Percentiles rank a stretch among this genome's conserved stretches.
phyloP scores from a whole-genome alignment of 2,113 vertebrate species.

The Plestiodon gilberti region DNA sequence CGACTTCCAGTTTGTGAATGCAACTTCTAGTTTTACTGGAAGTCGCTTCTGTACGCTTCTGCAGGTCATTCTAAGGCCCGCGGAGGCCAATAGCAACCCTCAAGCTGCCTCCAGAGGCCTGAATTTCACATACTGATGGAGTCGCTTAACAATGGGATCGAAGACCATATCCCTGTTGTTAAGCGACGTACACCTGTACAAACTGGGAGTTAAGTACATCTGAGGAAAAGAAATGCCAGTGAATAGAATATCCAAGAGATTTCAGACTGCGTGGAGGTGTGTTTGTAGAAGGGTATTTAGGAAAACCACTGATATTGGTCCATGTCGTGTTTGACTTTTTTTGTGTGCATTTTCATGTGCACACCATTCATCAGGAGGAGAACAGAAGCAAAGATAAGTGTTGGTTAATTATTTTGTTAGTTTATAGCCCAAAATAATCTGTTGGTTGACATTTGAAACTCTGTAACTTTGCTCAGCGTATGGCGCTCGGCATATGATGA shows the following conservation, averaged over 20 bases:
- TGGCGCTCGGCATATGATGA: constrained; percentile 7
- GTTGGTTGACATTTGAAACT: background rate
- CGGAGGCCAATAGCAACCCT: too few relatives aligned
- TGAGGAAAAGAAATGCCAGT: background rate
- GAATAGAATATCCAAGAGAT: background rate
- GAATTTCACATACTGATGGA: too few relatives aligned
- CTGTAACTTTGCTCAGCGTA: background rate
- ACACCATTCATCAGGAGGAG: background rate
- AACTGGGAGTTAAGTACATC: background rate
- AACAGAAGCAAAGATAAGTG: background rate
- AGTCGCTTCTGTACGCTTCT: too few relatives aligned
- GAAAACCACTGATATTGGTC: background rate
- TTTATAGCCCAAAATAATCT: background rate
- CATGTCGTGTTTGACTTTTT: background rate
- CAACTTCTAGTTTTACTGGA: too few relatives aligned
- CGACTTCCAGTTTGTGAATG: too few relatives aligned
- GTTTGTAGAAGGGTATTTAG: background rate
- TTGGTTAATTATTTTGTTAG: background rate
- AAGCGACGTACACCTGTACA: too few relatives aligned
- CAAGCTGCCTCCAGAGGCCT: too few relatives aligned
- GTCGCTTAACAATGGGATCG: too few relatives aligned
- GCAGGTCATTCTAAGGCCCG: too few relatives aligned
- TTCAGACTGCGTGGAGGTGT: background rate
- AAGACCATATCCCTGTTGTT: too few relatives aligned
- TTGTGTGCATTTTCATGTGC: background rate